Evolutionary conservation across 1,140 invertebrate species (phyloP).

Genomic region (Rhopalosiphum padi): DNA sequence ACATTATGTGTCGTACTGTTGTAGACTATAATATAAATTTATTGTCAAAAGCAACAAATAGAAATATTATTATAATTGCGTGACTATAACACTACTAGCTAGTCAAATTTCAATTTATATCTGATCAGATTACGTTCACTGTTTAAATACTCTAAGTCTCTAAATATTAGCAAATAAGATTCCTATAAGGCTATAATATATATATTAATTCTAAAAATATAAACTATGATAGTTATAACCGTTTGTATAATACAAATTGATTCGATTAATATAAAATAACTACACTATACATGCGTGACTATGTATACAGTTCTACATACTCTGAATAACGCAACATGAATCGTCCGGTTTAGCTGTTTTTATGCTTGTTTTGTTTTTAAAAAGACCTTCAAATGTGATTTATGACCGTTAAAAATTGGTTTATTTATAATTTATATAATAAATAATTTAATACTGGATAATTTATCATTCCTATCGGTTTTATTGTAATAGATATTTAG

Average conservation of each 20-base stretch:
- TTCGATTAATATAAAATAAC: neutral
- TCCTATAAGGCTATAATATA: neutral
- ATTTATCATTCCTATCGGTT: conserved; percentile 3
- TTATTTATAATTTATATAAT: conserved; percentile 27
- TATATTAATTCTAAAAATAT: neutral
- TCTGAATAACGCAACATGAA: conserved; percentile 14
- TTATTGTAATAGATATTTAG: conserved; percentile 8
- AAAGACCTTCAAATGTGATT: conserved; percentile 37
- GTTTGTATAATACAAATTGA: neutral
- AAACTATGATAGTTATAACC: neutral
- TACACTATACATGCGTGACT: neutral
- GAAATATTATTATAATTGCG: neutral
- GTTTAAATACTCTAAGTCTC: neutral
- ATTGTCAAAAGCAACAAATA: neutral
- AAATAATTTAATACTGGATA: neutral
- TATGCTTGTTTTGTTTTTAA: conserved; percentile 41
- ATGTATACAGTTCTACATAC: neutral
- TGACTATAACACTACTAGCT: neutral
- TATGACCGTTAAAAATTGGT: conserved; percentile 19
- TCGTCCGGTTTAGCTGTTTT: neutral
- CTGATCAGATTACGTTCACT: neutral
- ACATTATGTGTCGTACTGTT: neutral
- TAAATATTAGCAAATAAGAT: neutral
- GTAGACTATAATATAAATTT: neutral
- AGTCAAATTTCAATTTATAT: neutral